Conservation (phyloP, 2,797 vertebrate species). For the Streptopelia turtur region DNA sequence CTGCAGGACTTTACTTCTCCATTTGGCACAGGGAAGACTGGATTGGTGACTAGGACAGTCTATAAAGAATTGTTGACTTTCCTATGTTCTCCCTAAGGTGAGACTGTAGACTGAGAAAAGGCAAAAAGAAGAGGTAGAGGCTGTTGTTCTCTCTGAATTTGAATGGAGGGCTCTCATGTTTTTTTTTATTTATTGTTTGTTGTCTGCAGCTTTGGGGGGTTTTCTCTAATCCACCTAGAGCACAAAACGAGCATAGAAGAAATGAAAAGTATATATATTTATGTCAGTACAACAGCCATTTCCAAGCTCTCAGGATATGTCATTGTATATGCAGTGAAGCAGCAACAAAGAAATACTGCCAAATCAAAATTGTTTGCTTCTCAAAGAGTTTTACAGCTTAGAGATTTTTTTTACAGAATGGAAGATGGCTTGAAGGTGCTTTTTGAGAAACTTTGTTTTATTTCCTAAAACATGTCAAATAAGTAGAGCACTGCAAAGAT, state of each 20-base stretch:
- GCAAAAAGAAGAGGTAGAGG: neutral
- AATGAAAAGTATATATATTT: neutral
- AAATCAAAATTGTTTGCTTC: neutral
- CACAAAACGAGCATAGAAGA: neutral
- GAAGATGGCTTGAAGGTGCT: neutral
- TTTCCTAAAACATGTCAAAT: neutral
- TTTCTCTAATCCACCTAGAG: neutral
- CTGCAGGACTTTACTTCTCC: neutral
- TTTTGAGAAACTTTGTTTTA: constrained; percentile 1
- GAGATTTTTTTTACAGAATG: neutral
- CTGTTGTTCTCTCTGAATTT: neutral
- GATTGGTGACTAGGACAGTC: neutral
- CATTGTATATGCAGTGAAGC: neutral
- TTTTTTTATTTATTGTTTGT: neutral
- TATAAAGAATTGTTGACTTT: neutral
- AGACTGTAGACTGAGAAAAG: neutral
- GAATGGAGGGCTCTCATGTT: neutral
- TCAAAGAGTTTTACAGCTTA: neutral
- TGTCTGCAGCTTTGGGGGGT: neutral
- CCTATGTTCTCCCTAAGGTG: neutral
- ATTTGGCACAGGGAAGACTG: neutral
- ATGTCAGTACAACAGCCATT: neutral
- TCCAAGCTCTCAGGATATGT: neutral
- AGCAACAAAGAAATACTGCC: neutral
- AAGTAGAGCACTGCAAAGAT: neutral